These are phyloP conservation scores for Anolis sagrei DNA, from an alignment of 2,113 vertebrate genomes.

Conservation along the genomic window DNA sequence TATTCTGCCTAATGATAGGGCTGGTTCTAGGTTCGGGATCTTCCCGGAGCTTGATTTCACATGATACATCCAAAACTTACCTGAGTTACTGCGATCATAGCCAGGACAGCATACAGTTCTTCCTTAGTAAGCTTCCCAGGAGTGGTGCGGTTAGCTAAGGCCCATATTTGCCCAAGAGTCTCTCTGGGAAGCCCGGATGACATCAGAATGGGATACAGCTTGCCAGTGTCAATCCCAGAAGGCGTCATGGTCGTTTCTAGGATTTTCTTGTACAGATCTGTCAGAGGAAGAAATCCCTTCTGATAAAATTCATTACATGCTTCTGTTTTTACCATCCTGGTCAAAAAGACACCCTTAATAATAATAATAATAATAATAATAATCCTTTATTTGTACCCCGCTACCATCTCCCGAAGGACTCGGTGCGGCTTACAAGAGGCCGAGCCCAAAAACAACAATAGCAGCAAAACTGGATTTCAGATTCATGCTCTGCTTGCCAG, in stretches of 20 bases:
- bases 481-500: slow-evolving; percentile 25
- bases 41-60: background rate
- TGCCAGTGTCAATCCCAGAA: slow-evolving; percentile 93
- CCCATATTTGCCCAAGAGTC: slow-evolving; percentile 97
- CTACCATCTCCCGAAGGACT: no score
- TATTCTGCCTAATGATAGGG: no score
- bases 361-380: no score
- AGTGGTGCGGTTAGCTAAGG: slow-evolving; percentile 93
- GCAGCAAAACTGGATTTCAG: slow-evolving; percentile 39
- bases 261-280: slow-evolving; percentile 96
- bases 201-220: slow-evolving; percentile 97
- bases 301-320: background rate
- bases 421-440: no score
- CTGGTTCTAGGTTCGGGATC: background rate
- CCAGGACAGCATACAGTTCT: slow-evolving; percentile 93
- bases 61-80: slow-evolving; percentile 68
- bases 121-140: slow-evolving; percentile 97
- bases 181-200: slow-evolving; percentile 96
- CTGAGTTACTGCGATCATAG: slow-evolving; percentile 94
- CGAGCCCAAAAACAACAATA: no score
- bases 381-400: no score
- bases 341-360: background rate
- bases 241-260: slow-evolving; percentile 92
- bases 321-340: slow-evolving; percentile 18
- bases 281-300: slow-evolving; percentile 37